phyloP scores from a whole-genome alignment of 2,797 vertebrate species.

The Sphenopsis melanotis region DNA sequence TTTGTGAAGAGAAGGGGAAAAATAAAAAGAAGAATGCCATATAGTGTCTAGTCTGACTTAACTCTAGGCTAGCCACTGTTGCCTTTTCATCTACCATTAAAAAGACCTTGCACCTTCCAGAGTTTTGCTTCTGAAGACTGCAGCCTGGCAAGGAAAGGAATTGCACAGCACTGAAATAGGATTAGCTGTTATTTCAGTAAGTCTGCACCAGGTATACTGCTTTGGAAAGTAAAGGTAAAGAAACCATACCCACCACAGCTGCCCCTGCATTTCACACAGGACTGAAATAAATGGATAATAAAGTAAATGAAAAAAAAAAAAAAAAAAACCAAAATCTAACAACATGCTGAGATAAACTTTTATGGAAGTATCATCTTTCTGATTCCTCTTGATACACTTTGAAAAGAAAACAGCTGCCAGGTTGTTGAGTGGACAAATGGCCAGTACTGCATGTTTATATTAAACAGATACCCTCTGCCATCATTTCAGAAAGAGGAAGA shows the following conservation, averaged over 20 bases:
- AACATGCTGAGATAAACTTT: background rate
- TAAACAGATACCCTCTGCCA: background rate
- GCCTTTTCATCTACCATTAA: background rate
- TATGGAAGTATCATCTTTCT: background rate
- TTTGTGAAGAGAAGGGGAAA: background rate
- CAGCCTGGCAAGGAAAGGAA: background rate
- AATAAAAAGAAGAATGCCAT: background rate
- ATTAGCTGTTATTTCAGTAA: background rate
- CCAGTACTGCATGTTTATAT: background rate
- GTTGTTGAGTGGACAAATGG: background rate
- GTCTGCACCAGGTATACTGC: background rate
- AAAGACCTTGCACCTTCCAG: background rate
- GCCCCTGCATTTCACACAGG: background rate
- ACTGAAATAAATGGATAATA: background rate
- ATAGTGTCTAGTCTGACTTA: background rate
- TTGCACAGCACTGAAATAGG: background rate
- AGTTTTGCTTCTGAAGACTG: background rate
- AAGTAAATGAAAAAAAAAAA: background rate
- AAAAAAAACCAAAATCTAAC: background rate
- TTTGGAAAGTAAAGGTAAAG: background rate
- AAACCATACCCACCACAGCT: background rate
- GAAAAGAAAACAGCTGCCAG: background rate
- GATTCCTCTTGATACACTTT: background rate
- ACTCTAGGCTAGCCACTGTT: background rate
- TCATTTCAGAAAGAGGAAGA: background rate